A percentile compares a stretch with the other conserved stretches of the same genome.
These are phyloP conservation scores for Resseliella maxima DNA, from an alignment of 2,888 invertebrate genomes.

Conservation along the genomic window DNA sequence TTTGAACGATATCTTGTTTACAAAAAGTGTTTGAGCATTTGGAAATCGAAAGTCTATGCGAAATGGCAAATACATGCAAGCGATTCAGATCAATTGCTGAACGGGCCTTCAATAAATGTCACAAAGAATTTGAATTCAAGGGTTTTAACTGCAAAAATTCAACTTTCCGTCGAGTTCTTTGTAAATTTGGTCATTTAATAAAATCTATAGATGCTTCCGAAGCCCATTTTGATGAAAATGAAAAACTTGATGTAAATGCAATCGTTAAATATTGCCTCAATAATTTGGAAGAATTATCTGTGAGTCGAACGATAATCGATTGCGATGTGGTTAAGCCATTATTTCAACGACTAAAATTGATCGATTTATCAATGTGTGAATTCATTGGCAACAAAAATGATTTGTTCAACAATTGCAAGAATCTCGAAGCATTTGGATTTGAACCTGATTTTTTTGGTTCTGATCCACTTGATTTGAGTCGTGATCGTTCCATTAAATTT, in stretches of 20 bases:
- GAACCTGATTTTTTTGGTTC: background rate
- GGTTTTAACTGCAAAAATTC: background rate
- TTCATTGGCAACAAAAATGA: slow-evolving; percentile 1
- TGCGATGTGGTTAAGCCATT: background rate
- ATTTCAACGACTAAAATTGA: background rate
- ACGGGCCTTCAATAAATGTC: background rate
- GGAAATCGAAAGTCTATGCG: background rate
- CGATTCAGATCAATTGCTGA: background rate
- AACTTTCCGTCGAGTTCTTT: background rate
- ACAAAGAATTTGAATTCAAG: slow-evolving; percentile 2
- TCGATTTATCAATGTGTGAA: background rate
- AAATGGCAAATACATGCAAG: slow-evolving; percentile 13
- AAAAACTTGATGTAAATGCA: background rate
- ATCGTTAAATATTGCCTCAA: background rate
- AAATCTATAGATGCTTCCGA: background rate
- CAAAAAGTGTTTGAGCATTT: background rate
- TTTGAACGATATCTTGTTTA: background rate
- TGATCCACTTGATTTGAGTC: background rate
- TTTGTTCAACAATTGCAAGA: background rate
- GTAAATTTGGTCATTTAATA: slow-evolving; percentile 22
- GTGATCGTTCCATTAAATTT: background rate
- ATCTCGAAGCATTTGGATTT: background rate
- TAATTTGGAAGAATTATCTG: background rate
- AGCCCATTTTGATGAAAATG: background rate
- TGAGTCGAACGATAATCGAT: background rate